Base-by-base conservation (phyloP, 30 jellyfish, hydroid and myxozoan species). In the Cassiopea xamachana region DNA sequence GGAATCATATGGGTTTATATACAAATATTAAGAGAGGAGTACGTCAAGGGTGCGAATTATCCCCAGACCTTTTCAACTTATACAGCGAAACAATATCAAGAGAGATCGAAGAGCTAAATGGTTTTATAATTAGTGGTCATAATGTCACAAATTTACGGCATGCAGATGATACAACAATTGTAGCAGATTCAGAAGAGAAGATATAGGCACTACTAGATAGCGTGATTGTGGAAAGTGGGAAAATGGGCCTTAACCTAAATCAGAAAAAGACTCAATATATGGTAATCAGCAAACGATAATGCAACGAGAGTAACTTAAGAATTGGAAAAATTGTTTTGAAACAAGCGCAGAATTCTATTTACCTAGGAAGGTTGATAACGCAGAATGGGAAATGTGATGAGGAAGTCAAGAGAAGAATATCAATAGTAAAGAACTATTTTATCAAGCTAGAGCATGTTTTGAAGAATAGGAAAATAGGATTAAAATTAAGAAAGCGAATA, bases 61-160 rank as follows among this genome's bases (percentile, higher is more conserved):
- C 47, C 92, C 39, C 92, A 2, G 85, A 71, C 48, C 85, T 84
- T 43, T 84, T 84, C 85, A 84, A 39, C 85, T 10, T 84, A 0
- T 84, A 69, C 92, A 70, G 85, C 58, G 92, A 84, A 69, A 84
- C 72, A 51, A 84, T 84, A 43, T 17, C 1, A 72, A 48, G 92
- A 44, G 85, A 60, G 72, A 12, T 61, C 44, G 69, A 17, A 44
- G 69, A 81, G 7, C 49, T 60, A 45, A 50, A 61, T 55, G 81
- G 90, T 13, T 61, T 44, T 61, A 60, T 60, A 7, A 60, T 81
- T 13, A 60, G 70, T 14, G 90, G 90, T 16, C 73, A 69, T 17
- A 81, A 81, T 4, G 68, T 39, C 49, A 62, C 75, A 60, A 46
- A 1, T 46, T 14, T 81, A 46, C 44, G 90, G 49, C 1, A 81